A percentile compares a stretch with the other conserved stretches of the same genome.
phyloP scores from a whole-genome alignment of 2,888 invertebrate species.

The Phyllotreta cruciferae region DNA sequence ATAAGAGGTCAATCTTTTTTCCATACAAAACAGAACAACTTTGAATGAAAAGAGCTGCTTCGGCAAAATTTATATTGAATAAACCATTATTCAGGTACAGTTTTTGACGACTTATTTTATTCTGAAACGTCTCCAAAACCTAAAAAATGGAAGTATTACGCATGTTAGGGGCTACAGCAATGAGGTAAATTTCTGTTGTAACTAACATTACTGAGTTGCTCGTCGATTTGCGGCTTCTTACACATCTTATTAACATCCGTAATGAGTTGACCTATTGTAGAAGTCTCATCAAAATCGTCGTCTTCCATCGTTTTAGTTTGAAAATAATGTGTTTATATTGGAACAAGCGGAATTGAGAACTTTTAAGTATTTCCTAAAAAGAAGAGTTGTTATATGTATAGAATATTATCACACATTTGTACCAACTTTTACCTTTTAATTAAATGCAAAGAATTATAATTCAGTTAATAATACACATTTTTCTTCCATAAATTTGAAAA shows the following conservation, averaged over 20 bases:
- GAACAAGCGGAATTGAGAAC: no score
- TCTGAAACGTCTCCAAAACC: conserved; percentile 67
- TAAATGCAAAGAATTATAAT: no score
- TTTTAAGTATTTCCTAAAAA: neutral
- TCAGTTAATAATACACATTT: no score
- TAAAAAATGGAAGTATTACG: conserved; percentile 45
- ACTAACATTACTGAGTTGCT: conserved; percentile 51
- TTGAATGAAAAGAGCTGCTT: conserved; percentile 80
- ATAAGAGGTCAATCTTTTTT: conserved; percentile 71
- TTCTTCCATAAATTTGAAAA: conserved; percentile 18
- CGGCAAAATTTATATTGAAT: conserved; percentile 71
- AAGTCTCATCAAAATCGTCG: conserved; percentile 37
- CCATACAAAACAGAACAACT: conserved; percentile 75
- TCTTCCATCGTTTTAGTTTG: conserved; percentile 35
- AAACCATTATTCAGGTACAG: conserved; percentile 61
- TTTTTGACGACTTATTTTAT: conserved; percentile 59
- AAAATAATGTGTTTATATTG: neutral
- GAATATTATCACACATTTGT: no score
- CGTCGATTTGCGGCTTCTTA: conserved; percentile 54
- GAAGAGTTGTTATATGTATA: neutral
- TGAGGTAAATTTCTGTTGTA: neutral
- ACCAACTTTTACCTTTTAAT: no score
- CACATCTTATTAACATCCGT: conserved; percentile 46
- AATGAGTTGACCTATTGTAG: conserved; percentile 48
- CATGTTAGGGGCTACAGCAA: neutral